Percentiles rank a stretch among this genome's conserved stretches.
These are phyloP conservation scores for Drosophila meridionalis DNA, from an alignment of 2,888 invertebrate genomes.

Conservation along the genomic window DNA sequence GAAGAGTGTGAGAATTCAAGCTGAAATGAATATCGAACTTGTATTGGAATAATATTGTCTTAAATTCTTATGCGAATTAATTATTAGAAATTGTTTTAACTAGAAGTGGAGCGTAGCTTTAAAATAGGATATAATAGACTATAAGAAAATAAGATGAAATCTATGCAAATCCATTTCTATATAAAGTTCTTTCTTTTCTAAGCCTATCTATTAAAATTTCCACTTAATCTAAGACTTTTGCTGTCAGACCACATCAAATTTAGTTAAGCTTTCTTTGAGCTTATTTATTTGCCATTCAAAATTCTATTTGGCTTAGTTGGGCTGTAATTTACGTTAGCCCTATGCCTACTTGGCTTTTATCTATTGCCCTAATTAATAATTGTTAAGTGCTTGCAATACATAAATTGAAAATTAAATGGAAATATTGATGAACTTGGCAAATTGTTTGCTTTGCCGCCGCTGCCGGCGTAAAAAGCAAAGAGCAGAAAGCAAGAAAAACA, in stretches of 20 bases:
- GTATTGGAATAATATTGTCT: neutral
- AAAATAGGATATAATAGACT: no score
- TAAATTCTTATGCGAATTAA: no score
- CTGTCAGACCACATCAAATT: neutral
- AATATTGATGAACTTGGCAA: conserved; percentile 55
- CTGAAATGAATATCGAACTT: neutral
- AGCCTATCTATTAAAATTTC: neutral
- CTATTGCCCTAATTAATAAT: conserved; percentile 36
- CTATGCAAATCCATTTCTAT: no score
- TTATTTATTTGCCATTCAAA: neutral
- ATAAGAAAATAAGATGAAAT: no score
- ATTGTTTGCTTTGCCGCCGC: conserved; percentile 30
- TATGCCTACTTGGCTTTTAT: conserved; percentile 31
- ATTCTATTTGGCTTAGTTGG: neutral
- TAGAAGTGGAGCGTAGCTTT: no score
- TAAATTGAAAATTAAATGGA: conserved; percentile 32
- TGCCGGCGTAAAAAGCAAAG: conserved; percentile 8
- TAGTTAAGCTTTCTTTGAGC: neutral
- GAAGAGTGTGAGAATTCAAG: neutral
- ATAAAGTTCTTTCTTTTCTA: neutral
- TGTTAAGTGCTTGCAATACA: conserved; percentile 29
- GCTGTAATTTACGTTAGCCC: conserved; percentile 5
- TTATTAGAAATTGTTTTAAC: no score
- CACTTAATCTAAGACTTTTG: neutral
- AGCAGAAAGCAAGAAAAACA: neutral